These are phyloP conservation scores for Brachionus plicatilis DNA, from an alignment of 1,140 invertebrate genomes.

Conservation along the genomic window DNA sequence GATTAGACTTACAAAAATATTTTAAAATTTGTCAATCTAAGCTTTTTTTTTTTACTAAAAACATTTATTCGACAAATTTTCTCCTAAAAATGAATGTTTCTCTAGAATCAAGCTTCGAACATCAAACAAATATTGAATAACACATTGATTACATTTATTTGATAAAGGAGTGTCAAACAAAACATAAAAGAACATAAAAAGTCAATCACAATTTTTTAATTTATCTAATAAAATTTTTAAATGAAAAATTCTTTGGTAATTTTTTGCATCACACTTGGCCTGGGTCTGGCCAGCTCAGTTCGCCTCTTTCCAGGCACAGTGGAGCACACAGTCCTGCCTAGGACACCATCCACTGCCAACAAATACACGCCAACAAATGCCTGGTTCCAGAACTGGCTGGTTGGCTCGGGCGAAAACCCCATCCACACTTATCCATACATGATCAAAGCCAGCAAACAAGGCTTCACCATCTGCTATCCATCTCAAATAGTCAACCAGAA, in stretches of 20 bases:
- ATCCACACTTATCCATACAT: slow-evolving; percentile 8
- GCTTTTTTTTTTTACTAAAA: no score
- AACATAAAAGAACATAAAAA: not conserved
- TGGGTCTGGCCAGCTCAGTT: not conserved
- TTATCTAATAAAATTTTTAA: not conserved
- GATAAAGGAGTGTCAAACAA: not conserved
- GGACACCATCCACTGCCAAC: not conserved
- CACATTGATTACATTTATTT: not conserved
- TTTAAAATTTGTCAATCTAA: no score
- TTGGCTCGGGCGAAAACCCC: slow-evolving; percentile 8
- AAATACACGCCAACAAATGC: slow-evolving; percentile 9
- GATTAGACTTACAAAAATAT: no score
- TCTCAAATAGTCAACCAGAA: slow-evolving; percentile 26
- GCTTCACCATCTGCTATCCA: slow-evolving; percentile 6
- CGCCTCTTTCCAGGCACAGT: not conserved
- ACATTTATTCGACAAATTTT: no score
- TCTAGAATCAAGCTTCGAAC: not conserved
- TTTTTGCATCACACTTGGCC: not conserved
- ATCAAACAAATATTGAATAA: not conserved
- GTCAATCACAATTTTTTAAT: not conserved
- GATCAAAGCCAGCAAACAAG: not conserved
- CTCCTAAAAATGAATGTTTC: no score
- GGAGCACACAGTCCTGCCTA: not conserved
- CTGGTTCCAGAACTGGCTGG: not conserved
- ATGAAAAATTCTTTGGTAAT: not conserved